phyloP scores from a whole-genome alignment of 2,113 vertebrate genomes.

The Seriola dumerili region DNA sequence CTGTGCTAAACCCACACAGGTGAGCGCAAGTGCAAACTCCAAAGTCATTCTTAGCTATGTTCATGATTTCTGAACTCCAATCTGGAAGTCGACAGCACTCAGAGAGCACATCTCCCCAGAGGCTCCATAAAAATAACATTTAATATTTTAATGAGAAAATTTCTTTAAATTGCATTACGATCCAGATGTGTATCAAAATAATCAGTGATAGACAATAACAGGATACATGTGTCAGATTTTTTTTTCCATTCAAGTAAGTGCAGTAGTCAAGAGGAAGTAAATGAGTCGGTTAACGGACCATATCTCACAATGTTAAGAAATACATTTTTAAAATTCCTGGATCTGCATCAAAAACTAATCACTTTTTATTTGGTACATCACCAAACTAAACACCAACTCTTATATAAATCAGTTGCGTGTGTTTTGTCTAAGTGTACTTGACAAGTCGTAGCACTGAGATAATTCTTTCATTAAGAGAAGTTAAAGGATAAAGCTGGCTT shows the following conservation, averaged over 20 bases:
- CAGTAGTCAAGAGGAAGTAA: constrained; percentile 1
- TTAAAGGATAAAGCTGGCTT: background rate
- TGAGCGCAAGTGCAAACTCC: constrained; percentile 51
- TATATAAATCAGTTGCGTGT: background rate
- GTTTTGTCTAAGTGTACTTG: background rate
- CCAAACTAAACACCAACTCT: background rate
- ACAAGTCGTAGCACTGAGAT: background rate
- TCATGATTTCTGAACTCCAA: constrained; percentile 26
- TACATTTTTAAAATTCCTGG: background rate
- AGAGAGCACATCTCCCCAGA: background rate
- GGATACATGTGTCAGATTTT: background rate
- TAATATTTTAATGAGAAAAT: constrained; percentile 1
- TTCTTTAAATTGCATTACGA: background rate
- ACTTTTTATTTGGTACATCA: background rate
- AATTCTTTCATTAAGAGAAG: background rate
- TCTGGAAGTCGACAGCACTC: constrained; percentile 10
- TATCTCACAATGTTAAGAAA: background rate
- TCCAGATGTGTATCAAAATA: background rate
- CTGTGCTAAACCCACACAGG: constrained; percentile 61
- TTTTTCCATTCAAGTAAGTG: background rate
- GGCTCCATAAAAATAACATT: background rate
- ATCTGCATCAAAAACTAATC: constrained; percentile 2
- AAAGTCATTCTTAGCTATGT: constrained; percentile 17
- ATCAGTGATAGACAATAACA: constrained; percentile 4
- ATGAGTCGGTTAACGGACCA: background rate